Base-by-base conservation (phyloP, 2,113 vertebrate genomes). In the Myocastor coypus region DNA sequence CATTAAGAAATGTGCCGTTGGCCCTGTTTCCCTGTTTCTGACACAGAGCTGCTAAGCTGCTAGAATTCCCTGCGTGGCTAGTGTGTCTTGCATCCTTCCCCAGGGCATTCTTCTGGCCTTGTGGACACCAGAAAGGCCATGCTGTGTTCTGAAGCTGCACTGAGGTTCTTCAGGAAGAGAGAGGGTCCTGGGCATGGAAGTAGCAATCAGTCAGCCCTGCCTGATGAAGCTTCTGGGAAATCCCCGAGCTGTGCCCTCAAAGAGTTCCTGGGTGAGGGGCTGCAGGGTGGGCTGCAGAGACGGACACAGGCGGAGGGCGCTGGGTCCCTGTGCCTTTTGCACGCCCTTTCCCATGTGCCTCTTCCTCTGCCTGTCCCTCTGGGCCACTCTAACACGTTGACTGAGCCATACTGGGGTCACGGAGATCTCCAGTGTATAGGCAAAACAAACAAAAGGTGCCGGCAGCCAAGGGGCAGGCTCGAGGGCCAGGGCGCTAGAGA, bases 301-400 rank as follows among this genome's bases (percentile, higher is more conserved):
- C 32, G 24, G 30, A 20, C 8, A 0, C 3, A 4, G 28, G 4
- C 17, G 2, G 19, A 50, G 11, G 5, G 28, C 5, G 0, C 3
- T 26, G 7, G 12, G 13, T 12, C 78, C 19, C 57, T 28, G 2
- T 30, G 59, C 2, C 32, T 46, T 28, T 50, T 13, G 24, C 6
- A 0, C 10, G 1, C 59, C 37, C 59, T 22, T 32, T 20, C 11
- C 40, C 8, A 0, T 34, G 32, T 6, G n/a, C 77, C 40, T 63
- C 52, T 37, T 82, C 52, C 61, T 55, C 82, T 91, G 16, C 26
- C 32, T 11, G 22, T 73, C 37, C 46, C 9, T 69, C 1, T 50
- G 32, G 63, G 11, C 40, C 24, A 1, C 32, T 50, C 37, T 50
- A 50, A 32, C 26, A 34, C 13, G 46, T 68, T 77, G 46, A 17